Evolutionary conservation across 2,888 invertebrate species (phyloP).

Genomic region (Lasioglossum pauxillum): DNA sequence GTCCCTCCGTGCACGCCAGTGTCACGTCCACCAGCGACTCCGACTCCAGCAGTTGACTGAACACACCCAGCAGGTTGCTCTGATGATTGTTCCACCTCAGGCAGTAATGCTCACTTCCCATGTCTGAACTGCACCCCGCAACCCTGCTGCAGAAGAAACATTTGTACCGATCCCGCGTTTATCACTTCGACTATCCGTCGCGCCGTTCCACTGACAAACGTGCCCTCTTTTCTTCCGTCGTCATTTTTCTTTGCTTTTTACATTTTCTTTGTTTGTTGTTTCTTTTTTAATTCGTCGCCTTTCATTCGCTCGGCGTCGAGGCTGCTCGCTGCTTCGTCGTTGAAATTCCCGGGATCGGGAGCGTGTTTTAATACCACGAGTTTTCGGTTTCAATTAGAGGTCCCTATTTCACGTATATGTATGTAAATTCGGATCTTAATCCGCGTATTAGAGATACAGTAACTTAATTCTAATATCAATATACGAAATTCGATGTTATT

Average conservation of each 20-base stretch:
- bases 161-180: constrained; percentile 49
- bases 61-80: constrained; percentile 98
- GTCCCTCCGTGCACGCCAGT: constrained; percentile 98
- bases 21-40: constrained; percentile 98
- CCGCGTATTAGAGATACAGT: no score
- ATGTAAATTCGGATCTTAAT: background rate
- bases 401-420: background rate
- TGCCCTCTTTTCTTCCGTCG: background rate
- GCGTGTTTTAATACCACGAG: constrained; percentile 6
- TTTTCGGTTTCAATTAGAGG: background rate
- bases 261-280: background rate
- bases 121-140: constrained; percentile 97
- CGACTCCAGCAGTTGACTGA: constrained; percentile 98
- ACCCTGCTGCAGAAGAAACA: constrained; percentile 82
- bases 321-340: constrained; percentile 46
- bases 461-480: no score
- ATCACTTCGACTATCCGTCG: background rate
- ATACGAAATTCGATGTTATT: background rate
- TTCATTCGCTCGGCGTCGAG: constrained; percentile 28
- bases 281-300: constrained; percentile 9
- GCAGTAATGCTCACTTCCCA: constrained; percentile 99
- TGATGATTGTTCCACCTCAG: constrained; percentile 99
- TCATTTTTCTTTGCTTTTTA: background rate
- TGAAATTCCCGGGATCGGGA: constrained; percentile 24
- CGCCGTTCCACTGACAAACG: constrained; percentile 15